Conservation (phyloP, 2,113 vertebrate species). For the Antigone vipio region DNA sequence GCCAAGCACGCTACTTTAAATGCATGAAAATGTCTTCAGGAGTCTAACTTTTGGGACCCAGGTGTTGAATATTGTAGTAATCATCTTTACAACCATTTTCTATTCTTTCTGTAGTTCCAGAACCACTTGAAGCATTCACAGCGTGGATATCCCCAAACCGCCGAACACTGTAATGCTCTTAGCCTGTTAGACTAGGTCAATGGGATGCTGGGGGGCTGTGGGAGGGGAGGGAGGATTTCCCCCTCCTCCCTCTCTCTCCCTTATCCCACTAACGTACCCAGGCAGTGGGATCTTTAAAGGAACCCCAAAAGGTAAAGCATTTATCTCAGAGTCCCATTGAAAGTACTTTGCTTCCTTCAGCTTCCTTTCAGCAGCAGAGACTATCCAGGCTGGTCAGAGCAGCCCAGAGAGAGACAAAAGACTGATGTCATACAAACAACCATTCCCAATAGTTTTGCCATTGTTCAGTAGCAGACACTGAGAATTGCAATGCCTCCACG, state of each 20-base stretch:
- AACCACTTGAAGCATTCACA: background rate
- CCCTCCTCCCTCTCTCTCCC: no score
- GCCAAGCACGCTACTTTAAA: background rate
- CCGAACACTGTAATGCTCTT: rapidly evolving
- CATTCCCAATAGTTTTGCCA: background rate
- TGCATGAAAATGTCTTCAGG: background rate
- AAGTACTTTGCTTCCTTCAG: background rate
- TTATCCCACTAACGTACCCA: background rate
- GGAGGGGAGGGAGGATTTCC: background rate
- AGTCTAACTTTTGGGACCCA: background rate
- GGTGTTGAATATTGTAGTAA: background rate
- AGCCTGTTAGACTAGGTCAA: background rate
- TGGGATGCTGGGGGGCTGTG: background rate
- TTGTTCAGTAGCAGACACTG: background rate
- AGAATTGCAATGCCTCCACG: background rate
- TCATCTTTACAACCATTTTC: background rate
- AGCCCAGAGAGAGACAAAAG: background rate
- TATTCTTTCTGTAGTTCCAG: background rate
- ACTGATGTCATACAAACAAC: background rate
- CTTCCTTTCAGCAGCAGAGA: background rate
- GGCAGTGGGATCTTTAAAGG: background rate
- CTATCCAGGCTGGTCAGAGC: background rate
- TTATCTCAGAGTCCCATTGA: background rate
- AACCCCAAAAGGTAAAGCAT: background rate
- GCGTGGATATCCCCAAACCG: background rate